Percentiles rank a stretch among this genome's conserved stretches.
phyloP scores from a whole-genome alignment of 2,113 vertebrate genomes.

The Petrocephalus microphthalmus region DNA sequence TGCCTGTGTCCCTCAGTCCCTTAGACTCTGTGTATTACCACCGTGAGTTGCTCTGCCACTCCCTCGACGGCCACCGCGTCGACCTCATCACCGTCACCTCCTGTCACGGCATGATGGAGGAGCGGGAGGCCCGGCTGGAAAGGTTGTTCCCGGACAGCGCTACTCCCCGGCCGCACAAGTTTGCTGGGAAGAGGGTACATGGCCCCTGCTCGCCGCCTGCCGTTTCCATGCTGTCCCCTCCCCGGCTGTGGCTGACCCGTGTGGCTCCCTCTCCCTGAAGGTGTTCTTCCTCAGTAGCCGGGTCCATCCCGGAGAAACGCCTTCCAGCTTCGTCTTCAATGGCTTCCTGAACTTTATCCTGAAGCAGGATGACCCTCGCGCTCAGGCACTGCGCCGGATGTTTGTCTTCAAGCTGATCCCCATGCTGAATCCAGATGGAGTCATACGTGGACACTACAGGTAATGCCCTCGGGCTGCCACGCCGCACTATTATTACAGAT shows the following conservation, averaged over 20 bases:
- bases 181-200: conserved; percentile 79
- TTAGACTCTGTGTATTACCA: conserved; percentile 81
- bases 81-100: conserved; percentile 91
- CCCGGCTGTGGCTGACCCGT: neutral
- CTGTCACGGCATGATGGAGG: conserved; percentile 79
- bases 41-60: conserved; percentile 84
- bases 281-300: conserved; percentile 94
- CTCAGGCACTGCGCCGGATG: conserved; percentile 77
- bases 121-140: conserved; percentile 80
- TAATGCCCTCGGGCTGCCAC: conserved; percentile 38
- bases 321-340: conserved; percentile 93
- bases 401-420: conserved; percentile 96
- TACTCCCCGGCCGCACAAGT: conserved; percentile 74
- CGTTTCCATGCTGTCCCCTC: too few species aligned
- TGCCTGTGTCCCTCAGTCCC: conserved; percentile 48
- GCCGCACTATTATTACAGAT: neutral
- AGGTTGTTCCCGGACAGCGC: conserved; percentile 80
- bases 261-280: conserved; percentile 45
- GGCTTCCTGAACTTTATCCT: conserved; percentile 93
- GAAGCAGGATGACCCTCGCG: conserved; percentile 82
- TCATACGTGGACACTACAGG: conserved; percentile 92
- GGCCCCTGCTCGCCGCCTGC: neutral
- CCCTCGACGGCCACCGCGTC: conserved; percentile 83
- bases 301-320: conserved; percentile 92
- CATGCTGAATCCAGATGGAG: conserved; percentile 95